Base-by-base conservation (phyloP, 2,113 vertebrate species). In the Sigmodon hispidus region DNA sequence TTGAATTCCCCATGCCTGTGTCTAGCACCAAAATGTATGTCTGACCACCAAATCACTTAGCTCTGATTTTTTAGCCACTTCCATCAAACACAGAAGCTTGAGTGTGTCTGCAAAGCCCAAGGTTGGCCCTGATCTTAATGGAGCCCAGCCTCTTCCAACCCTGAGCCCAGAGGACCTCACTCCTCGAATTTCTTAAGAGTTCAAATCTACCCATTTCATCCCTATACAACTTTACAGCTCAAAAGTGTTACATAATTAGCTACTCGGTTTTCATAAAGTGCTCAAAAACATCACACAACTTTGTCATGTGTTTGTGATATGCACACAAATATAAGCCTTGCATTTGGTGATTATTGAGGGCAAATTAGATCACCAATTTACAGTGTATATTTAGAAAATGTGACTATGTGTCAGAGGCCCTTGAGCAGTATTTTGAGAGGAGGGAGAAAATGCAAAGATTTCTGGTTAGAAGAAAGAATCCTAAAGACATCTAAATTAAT, bases 401-500 rank as follows among this genome's bases (percentile, higher is more conserved):
- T 92, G n/a, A 55, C 90, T 86, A 65, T 52, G 81, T 90, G 6
- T 79, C 86, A 84, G 73, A 87, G 50, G 43, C 34, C 40, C 55
- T 45, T 63, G 21, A 16, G 16, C 61, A 95, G 57, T 76, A 89
- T 87, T 87, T 80, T 13, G 40, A 76, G 70, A 29, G 48, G 16
- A 36, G 52, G 81, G 67, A 36, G 21, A 61, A 73, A 63, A 24
- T 79, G 72, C 24, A 75, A 79, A 12, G 19, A 83, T 57, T 76
- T 22, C 24, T 63, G 34, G 72, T 77, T 75, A 59, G 43, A 92
- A 87, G 59, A 92, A 61, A 91, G 50, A 94, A 48, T 61, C 45
- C 34, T 83, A 63, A 95, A 29, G n/a, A 67, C 40, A 84, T 87
- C 88, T 96, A 93, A 97, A 95, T 94, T 75, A 90, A 83, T 61